A percentile compares a stretch with the other conserved stretches of the same genome.
Evolutionary conservation across 2,113 vertebrate genomes (phyloP).

Genomic region (Empidonax alnorum): DNA sequence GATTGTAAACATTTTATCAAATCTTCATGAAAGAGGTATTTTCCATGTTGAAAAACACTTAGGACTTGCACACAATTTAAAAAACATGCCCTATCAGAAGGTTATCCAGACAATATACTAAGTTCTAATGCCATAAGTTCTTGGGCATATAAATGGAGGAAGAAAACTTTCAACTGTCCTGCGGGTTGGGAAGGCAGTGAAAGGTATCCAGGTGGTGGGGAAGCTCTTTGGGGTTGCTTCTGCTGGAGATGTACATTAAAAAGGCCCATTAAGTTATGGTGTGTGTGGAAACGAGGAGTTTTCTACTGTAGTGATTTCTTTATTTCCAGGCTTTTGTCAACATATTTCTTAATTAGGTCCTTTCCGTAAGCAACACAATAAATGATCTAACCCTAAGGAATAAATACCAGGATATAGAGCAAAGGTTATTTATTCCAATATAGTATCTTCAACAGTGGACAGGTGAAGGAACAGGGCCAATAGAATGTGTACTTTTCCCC

Average conservation of each 20-base stretch:
- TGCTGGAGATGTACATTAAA: background rate
- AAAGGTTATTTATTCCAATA: background rate
- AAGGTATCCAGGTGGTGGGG: background rate
- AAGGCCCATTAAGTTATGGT: background rate
- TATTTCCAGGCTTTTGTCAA: background rate
- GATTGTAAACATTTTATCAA: background rate
- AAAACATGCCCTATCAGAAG: background rate
- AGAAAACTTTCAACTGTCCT: background rate
- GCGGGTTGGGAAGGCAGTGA: background rate
- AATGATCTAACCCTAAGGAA: background rate
- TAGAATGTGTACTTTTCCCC: background rate
- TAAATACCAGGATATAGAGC: background rate
- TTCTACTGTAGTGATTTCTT: background rate
- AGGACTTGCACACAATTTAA: background rate
- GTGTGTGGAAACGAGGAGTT: background rate
- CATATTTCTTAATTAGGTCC: background rate
- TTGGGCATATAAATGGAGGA: background rate
- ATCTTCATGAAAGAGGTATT: background rate
- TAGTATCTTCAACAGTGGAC: background rate
- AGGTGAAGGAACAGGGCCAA: background rate
- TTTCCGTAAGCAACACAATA: background rate
- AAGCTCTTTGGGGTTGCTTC: background rate
- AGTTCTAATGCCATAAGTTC: background rate
- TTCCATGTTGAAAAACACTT: background rate
- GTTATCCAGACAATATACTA: background rate